phyloP scores from a whole-genome alignment of 1,140 invertebrate genomes.

The Nilaparvata lugens region DNA sequence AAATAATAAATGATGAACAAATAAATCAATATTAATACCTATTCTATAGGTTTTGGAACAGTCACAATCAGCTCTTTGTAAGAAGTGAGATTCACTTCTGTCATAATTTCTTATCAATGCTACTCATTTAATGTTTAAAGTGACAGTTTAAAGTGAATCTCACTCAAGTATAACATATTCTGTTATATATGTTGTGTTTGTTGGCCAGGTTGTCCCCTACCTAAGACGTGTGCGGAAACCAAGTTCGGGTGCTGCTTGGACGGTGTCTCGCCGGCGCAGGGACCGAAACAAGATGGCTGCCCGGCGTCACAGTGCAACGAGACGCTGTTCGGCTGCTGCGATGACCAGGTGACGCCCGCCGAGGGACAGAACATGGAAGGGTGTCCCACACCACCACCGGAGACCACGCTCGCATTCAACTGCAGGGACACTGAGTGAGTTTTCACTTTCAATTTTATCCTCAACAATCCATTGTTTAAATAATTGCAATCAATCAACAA shows the following conservation, averaged over 20 bases:
- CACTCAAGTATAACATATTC: too few relatives aligned
- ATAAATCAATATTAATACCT: too few relatives aligned
- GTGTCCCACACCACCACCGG: conserved; percentile 43
- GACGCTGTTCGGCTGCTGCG: conserved; percentile 77
- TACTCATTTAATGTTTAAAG: background rate
- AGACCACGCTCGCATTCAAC: conserved; percentile 44
- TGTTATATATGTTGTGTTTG: background rate
- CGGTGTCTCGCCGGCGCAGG: conserved; percentile 70
- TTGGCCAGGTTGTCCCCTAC: conserved; percentile 54
- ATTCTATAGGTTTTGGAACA: too few relatives aligned
- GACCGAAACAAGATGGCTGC: conserved; percentile 63
- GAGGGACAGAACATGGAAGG: conserved; percentile 75
- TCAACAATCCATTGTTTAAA: too few relatives aligned
- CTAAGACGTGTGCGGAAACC: conserved; percentile 68
- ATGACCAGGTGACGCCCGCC: conserved; percentile 66
- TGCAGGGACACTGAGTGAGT: conserved; percentile 52
- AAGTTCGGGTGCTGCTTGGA: conserved; percentile 84
- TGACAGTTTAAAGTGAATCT: background rate
- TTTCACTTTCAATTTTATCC: background rate
- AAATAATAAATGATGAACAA: too few relatives aligned
- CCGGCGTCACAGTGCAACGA: conserved; percentile 61
- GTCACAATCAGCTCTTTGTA: too few relatives aligned
- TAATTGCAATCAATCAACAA: background rate
- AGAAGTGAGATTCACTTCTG: background rate
- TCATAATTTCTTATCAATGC: background rate